Percentiles rank a stretch among this genome's conserved stretches.
These are phyloP conservation scores for Philhelius pedissequus DNA, from an alignment of 2,888 invertebrate species.

Conservation along the genomic window DNA sequence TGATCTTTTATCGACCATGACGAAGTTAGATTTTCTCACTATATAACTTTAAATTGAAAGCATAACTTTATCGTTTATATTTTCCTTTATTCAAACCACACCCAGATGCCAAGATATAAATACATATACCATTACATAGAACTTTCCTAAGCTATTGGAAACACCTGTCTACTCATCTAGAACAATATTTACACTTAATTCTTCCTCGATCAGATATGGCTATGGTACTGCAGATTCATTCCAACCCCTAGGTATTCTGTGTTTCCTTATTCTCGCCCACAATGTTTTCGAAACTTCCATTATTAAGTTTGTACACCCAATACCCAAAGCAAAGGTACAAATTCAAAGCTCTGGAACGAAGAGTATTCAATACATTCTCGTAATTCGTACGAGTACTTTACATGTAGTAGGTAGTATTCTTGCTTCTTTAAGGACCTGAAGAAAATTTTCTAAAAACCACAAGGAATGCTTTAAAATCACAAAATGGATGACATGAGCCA, in stretches of 20 bases:
- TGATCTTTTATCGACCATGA: conserved; percentile 51
- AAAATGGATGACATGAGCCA: background rate
- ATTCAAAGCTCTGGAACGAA: background rate
- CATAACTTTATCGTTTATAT: conserved; percentile 28
- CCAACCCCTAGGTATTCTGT: too few relatives aligned
- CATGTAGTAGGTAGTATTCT: background rate
- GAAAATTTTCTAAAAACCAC: background rate
- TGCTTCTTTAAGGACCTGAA: background rate
- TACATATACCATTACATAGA: background rate
- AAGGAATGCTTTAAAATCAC: conserved; percentile 1
- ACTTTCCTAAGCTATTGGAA: conserved; percentile 34
- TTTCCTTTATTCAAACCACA: background rate
- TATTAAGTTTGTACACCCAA: background rate
- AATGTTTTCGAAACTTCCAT: background rate
- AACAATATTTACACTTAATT: conserved; percentile 57
- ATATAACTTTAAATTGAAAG: conserved; percentile 51
- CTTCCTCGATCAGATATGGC: background rate
- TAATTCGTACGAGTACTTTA: too few relatives aligned
- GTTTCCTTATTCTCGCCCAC: background rate
- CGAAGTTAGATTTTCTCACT: conserved; percentile 27
- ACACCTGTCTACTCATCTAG: conserved; percentile 41
- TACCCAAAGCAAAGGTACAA: too few relatives aligned
- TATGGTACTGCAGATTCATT: too few relatives aligned
- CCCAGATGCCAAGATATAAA: background rate
- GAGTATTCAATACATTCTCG: background rate